These are phyloP conservation scores for Xerus rutilus DNA, from an alignment of 2,797 vertebrate genomes.

Conservation along the genomic window DNA sequence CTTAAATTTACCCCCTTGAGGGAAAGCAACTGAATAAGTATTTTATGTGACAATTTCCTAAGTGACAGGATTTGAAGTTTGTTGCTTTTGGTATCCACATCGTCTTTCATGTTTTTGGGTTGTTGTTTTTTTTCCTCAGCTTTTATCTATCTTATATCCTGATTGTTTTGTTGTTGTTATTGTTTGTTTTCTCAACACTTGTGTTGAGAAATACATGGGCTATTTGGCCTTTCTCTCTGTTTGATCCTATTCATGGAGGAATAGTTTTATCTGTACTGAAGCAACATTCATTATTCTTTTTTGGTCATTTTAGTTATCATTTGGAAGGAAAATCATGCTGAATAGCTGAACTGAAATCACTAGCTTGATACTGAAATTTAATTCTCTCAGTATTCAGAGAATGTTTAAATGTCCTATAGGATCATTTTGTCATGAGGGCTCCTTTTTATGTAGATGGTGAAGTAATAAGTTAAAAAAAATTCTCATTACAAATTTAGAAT, in stretches of 20 bases:
- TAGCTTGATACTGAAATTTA: not conserved
- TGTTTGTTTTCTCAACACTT: not conserved
- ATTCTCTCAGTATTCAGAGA: not conserved
- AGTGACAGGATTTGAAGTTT: not conserved
- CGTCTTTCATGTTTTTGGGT: not conserved
- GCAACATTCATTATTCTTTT: not conserved
- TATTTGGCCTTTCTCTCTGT: not conserved
- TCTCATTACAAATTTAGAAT: not conserved
- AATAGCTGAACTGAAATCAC: not conserved
- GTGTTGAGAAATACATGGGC: not conserved
- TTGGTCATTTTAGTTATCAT: not conserved
- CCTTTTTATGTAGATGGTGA: not conserved
- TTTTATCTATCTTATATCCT: not conserved
- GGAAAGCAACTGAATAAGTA: not conserved
- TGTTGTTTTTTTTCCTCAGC: not conserved
- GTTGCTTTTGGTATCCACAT: not conserved
- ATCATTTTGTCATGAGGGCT: not conserved
- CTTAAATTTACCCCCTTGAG: not conserved
- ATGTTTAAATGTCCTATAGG: not conserved
- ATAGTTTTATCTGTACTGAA: not conserved
- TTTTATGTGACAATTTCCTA: not conserved
- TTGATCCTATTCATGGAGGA: not conserved
- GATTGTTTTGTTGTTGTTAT: not conserved
- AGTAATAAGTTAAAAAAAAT: not conserved
- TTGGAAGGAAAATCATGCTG: not conserved